Evolutionary conservation across 1,140 invertebrate genomes (phyloP).

Genomic region (Varroa destructor): DNA sequence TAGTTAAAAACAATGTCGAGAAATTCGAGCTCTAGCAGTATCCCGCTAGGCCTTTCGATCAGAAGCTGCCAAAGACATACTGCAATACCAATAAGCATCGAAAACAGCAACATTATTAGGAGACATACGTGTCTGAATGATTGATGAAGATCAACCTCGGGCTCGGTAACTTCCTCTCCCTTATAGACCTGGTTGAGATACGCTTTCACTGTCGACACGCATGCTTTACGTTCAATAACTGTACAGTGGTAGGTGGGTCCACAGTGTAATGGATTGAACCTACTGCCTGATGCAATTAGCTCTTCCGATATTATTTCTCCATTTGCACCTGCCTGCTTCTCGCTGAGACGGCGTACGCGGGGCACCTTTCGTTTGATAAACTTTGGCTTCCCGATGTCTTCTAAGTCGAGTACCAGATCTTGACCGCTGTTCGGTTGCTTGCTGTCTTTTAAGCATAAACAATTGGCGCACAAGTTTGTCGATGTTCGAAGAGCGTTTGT

Average conservation of each 20-base stretch:
- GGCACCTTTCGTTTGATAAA: constrained; percentile 19
- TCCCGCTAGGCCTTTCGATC: constrained; percentile 66
- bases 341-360: background rate
- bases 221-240: constrained; percentile 43
- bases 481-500: background rate
- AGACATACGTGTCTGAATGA: constrained; percentile 65
- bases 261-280: constrained; percentile 12
- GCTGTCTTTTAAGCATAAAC: background rate
- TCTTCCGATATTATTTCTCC: background rate
- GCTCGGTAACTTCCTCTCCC: constrained; percentile 45
- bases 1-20: constrained; percentile 73
- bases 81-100: constrained; percentile 75
- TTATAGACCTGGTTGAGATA: constrained; percentile 41
- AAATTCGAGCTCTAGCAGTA: constrained; percentile 79
- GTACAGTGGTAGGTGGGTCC: constrained; percentile 34
- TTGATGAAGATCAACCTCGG: constrained; percentile 50
- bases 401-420: background rate
- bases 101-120: constrained; percentile 61
- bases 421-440: background rate
- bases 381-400: background rate
- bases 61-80: constrained; percentile 72
- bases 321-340: background rate
- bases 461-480: constrained; percentile 20
- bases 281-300: background rate
- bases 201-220: constrained; percentile 43